These are phyloP conservation scores for Neelides folsomi DNA, from an alignment of 2,888 invertebrate genomes.

Conservation along the genomic window DNA sequence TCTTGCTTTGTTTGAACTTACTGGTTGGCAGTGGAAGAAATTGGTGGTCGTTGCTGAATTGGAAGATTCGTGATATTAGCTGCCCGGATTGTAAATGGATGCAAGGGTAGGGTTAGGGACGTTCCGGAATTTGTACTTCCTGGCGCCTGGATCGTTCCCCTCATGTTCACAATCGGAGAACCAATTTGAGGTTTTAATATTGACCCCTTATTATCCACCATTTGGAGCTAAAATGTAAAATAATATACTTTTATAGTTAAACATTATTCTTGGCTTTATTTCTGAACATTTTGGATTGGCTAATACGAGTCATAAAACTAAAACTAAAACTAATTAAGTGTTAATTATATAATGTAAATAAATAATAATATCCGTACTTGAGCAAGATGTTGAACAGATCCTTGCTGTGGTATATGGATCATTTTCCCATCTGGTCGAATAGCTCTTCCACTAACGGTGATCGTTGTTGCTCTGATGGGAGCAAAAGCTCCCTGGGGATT, in stretches of 20 bases:
- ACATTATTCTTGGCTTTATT: too few relatives aligned
- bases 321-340: too few relatives aligned
- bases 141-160: slow-evolving; percentile 20
- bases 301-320: too few relatives aligned
- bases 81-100: slow-evolving; percentile 26
- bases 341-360: too few relatives aligned
- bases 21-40: slow-evolving; percentile 19
- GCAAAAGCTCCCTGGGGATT: slow-evolving; percentile 12
- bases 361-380: slow-evolving; percentile 14
- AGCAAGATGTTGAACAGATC: slow-evolving; percentile 26
- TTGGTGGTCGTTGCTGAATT: slow-evolving; percentile 24
- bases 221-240: slow-evolving; percentile 19
- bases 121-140: slow-evolving; percentile 14
- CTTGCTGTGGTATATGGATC: slow-evolving; percentile 30
- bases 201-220: slow-evolving; percentile 29
- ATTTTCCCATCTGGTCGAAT: slow-evolving; percentile 27
- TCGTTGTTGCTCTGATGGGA: slow-evolving; percentile 25
- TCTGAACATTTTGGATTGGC: too few relatives aligned
- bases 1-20: slow-evolving; percentile 13
- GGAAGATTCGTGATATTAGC: slow-evolving; percentile 18
- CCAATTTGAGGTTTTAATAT: slow-evolving; percentile 27
- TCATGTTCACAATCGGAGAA: slow-evolving; percentile 25
- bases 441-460: slow-evolving; percentile 22
- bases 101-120: slow-evolving; percentile 19
- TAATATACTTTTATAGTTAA: too few relatives aligned